Evolutionary conservation across 2,797 vertebrate species (phyloP).

Genomic region (Artibeus lituratus): DNA sequence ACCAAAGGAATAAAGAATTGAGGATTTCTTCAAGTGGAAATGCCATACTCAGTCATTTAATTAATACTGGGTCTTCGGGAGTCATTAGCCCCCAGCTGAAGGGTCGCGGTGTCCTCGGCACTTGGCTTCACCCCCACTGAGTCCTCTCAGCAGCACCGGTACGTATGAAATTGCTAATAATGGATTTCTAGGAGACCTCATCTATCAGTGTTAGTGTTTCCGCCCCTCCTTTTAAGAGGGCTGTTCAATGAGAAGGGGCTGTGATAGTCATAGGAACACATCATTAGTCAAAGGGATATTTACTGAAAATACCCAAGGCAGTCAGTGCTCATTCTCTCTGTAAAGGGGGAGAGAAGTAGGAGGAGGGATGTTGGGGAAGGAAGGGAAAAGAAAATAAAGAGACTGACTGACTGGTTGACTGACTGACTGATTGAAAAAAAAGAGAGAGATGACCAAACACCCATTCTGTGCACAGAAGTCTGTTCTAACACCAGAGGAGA

Average conservation of each 20-base stretch:
- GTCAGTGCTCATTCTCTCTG: neutral
- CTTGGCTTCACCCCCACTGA: conserved; percentile 20
- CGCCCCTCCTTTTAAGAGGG: conserved; percentile 47
- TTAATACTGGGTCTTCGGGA: conserved; percentile 47
- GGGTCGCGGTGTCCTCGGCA: neutral
- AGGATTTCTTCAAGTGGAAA: conserved; percentile 18
- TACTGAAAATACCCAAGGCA: neutral
- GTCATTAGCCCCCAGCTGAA: conserved; percentile 51
- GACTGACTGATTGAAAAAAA: neutral
- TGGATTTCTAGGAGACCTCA: conserved; percentile 56
- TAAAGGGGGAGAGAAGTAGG: neutral
- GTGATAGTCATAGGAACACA: conserved; percentile 40
- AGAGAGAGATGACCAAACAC: neutral
- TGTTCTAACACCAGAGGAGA: neutral
- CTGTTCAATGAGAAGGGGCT: conserved; percentile 49
- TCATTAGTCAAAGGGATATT: conserved; percentile 65
- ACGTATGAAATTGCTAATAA: conserved; percentile 67
- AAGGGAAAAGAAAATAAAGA: neutral
- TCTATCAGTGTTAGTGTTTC: conserved; percentile 71
- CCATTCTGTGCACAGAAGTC: neutral
- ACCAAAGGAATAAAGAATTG: conserved; percentile 10
- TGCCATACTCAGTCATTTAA: conserved; percentile 42
- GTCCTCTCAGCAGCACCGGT: conserved; percentile 2
- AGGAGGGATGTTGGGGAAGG: neutral
- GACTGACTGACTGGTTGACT: neutral